Percentiles rank a stretch among this genome's conserved stretches.
These are phyloP conservation scores for Bugula neritina DNA, from an alignment of 2,888 invertebrate genomes.

Conservation along the genomic window DNA sequence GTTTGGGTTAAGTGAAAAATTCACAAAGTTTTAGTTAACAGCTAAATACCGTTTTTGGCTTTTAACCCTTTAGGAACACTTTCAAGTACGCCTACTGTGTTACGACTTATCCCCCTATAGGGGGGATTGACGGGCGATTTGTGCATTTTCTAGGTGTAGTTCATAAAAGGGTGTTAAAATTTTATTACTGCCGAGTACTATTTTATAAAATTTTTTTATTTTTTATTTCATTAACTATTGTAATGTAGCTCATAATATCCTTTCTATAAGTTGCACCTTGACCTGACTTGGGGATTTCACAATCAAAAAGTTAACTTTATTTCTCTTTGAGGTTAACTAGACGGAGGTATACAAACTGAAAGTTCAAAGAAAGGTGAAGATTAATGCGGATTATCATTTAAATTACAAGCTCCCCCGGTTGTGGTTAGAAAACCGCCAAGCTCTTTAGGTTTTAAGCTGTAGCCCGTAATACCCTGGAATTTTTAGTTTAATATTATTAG, in stretches of 20 bases:
- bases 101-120: neutral
- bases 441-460: neutral
- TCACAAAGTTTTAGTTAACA: neutral
- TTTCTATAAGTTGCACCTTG: neutral
- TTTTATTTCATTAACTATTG: neutral
- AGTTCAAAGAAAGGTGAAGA: neutral
- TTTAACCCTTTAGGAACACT: neutral
- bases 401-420: neutral
- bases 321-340: neutral
- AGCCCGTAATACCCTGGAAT: neutral
- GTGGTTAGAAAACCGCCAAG: neutral
- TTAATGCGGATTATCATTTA: neutral
- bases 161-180: neutral
- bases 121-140: neutral
- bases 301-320: neutral
- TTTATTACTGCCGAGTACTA: neutral
- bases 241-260: neutral
- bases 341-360: neutral
- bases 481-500: neutral
- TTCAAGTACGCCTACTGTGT: neutral
- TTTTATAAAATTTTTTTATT: neutral
- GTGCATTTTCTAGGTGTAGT: neutral
- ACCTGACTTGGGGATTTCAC: neutral
- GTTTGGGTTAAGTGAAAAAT: neutral
- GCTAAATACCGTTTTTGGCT: neutral